phyloP scores from a whole-genome alignment of 92 coral and sea anemone species.

The Phenganax marumi region DNA sequence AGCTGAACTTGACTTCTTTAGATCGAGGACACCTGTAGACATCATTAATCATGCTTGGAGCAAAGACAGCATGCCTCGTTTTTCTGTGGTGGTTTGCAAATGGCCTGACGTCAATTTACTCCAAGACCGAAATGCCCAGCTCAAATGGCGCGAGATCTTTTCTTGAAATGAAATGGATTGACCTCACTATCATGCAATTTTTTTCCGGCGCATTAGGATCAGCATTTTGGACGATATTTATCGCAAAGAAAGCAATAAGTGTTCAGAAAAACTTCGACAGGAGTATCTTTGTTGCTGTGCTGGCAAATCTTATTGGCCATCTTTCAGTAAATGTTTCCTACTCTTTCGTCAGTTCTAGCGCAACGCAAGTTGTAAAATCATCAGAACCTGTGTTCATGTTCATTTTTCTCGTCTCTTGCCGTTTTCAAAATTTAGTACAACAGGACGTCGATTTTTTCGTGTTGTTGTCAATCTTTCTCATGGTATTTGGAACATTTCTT shows the following conservation, averaged over 20 bases:
- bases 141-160: not conserved
- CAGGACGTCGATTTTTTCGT: not conserved
- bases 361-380: slow-evolving; percentile 27
- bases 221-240: slow-evolving; percentile 1
- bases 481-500: slow-evolving; percentile 38
- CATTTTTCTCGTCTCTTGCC: not conserved
- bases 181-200: no score
- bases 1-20: no score
- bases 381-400: slow-evolving; percentile 29
- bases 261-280: not conserved
- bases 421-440: not conserved
- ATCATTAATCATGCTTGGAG: no score
- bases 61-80: no score
- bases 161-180: slow-evolving; percentile 30
- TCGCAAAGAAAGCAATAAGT: not conserved
- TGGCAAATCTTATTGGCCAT: no score
- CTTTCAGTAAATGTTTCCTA: slow-evolving; percentile 8
- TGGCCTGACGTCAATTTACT: no score
- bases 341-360: slow-evolving; percentile 21
- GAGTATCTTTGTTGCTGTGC: not conserved
- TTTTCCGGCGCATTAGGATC: not conserved
- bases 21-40: no score
- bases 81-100: slow-evolving; percentile 36
- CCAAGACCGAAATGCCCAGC: not conserved
- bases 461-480: slow-evolving; percentile 23